phyloP scores from a whole-genome alignment of 2,797 vertebrate genomes.

The Cottoperca gobio region DNA sequence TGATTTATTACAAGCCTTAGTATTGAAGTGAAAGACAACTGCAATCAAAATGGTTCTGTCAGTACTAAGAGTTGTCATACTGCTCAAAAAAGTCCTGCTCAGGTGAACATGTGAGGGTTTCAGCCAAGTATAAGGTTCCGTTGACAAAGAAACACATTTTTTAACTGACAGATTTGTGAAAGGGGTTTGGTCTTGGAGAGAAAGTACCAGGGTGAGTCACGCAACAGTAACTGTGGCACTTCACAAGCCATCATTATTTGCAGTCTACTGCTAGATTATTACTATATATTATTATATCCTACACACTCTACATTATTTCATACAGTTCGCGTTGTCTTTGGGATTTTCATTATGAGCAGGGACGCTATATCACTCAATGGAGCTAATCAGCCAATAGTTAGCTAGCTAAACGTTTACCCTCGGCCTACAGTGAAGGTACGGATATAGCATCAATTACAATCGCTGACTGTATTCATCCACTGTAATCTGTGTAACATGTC shows the following conservation, averaged over 20 bases:
- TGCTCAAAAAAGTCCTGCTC: neutral
- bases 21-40: neutral
- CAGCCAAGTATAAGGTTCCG: neutral
- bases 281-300: too few species aligned
- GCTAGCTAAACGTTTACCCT: slow-evolving; percentile 35
- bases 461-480: neutral
- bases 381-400: slow-evolving; percentile 44
- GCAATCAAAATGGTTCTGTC: neutral
- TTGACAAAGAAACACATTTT: neutral
- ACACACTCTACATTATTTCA: neutral
- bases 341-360: neutral
- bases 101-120: neutral
- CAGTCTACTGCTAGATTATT: too few species aligned
- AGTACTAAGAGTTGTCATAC: neutral
- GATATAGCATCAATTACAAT: neutral
- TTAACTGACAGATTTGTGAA: neutral
- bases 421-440: neutral
- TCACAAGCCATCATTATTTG: neutral
- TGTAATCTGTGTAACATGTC: too few species aligned
- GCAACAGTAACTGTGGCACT: neutral
- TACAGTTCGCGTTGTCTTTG: neutral
- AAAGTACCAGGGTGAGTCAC: slow-evolving; percentile 11
- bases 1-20: neutral
- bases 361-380: slow-evolving; percentile 1
- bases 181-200: neutral